A percentile compares a stretch with the other conserved stretches of the same genome.
Evolutionary conservation across 2,888 invertebrate species (phyloP).

Genomic region (Gerosis bhagava): DNA sequence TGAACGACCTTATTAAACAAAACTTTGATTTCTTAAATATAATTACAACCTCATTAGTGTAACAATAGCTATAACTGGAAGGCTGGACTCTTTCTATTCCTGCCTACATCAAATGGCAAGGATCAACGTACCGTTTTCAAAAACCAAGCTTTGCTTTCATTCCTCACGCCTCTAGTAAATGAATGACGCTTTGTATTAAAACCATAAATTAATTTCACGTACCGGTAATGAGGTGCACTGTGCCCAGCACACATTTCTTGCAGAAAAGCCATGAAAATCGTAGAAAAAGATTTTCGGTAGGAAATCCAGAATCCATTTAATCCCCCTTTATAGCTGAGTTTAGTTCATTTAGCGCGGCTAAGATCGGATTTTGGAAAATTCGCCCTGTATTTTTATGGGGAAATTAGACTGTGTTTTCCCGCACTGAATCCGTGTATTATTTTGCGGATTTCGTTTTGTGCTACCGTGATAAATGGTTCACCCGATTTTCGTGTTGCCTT

Average conservation of each 20-base stretch:
- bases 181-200: conserved; percentile 55
- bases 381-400: conserved; percentile 23
- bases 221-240: conserved; percentile 54
- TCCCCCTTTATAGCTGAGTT: conserved; percentile 51
- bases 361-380: conserved; percentile 46
- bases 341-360: conserved; percentile 51
- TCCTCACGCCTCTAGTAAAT: conserved; percentile 30
- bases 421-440: conserved; percentile 18
- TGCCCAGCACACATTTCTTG: conserved; percentile 51
- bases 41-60: too few species aligned
- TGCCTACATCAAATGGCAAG: too few species aligned
- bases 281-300: conserved; percentile 33
- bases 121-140: conserved; percentile 16
- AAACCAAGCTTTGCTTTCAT: conserved; percentile 13
- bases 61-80: too few species aligned
- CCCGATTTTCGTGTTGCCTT: conserved; percentile 16
- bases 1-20: too few species aligned
- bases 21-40: too few species aligned
- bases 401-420: conserved; percentile 21
- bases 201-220: conserved; percentile 68
- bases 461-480: conserved; percentile 16
- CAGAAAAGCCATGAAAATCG: conserved; percentile 27
- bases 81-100: too few species aligned
- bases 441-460: conserved; percentile 20
- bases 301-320: conserved; percentile 47